phyloP scores from a whole-genome alignment of 2,888 invertebrate genomes.

The Gastracanthus pulcherrimus region DNA sequence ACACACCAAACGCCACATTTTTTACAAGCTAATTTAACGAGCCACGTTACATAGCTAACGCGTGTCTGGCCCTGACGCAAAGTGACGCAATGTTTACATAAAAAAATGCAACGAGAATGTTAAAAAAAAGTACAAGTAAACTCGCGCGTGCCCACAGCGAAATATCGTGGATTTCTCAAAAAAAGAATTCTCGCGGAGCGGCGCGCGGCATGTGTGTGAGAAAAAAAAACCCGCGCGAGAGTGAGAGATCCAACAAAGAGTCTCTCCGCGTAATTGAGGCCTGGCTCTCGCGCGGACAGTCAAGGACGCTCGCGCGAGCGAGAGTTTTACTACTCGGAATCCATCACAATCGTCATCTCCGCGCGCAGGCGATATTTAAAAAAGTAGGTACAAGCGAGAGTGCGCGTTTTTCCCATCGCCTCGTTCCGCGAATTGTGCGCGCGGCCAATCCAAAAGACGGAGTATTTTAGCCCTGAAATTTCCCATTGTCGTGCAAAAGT shows the following conservation, averaged over 20 bases:
- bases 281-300: too few relatives aligned
- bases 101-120: slow-evolving; percentile 23
- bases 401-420: slow-evolving; percentile 11
- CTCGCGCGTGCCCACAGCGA: not conserved
- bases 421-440: not conserved
- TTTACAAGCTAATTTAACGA: too few relatives aligned
- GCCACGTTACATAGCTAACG: too few relatives aligned
- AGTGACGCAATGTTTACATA: slow-evolving; percentile 48
- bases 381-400: slow-evolving; percentile 16
- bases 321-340: slow-evolving; percentile 46
- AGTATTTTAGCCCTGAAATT: not conserved
- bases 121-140: not conserved
- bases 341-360: slow-evolving; percentile 47
- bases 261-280: slow-evolving; percentile 47
- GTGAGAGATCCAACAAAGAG: slow-evolving; percentile 46
- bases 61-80: slow-evolving; percentile 15
- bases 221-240: too few relatives aligned
- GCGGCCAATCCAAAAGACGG: slow-evolving; percentile 13
- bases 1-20: too few relatives aligned
- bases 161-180: slow-evolving; percentile 10
- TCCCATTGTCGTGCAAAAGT: not conserved
- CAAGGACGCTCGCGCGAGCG: not conserved
- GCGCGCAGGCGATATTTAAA: slow-evolving; percentile 59
- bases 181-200: not conserved
- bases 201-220: not conserved